Evolutionary conservation across 2,797 vertebrate genomes (phyloP), one percentile per base, ranked within the genome.

Genomic region (Loris lydekkerianus): DNA sequence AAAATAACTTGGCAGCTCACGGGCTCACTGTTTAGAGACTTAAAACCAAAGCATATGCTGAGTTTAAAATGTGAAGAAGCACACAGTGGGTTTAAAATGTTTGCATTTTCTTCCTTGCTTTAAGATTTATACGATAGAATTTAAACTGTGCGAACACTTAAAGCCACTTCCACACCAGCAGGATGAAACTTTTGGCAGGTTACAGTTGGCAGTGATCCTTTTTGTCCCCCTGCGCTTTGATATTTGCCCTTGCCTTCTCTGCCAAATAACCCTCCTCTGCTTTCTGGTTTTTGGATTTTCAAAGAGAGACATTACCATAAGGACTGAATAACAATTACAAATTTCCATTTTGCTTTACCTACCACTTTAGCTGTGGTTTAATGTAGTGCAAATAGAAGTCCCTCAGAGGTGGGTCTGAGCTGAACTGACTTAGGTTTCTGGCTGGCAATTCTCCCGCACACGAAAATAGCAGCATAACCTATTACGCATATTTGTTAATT

Each of bases 1-100:
- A 95, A 97, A 97, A 97, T 97, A 98, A 95, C 96, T 81, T 82
- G 69, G 84, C 96, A 93, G 89, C 78, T 76, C 86, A 8, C 31
- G 78, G 77, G 65, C 65, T 95, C 76, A 23, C 83, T 95, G 87
- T 97, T 92, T 83, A 88, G 97, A 91, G 76, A 86, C 94, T 96
- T 91, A 95, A 95, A 93, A 92, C 65, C 77, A 56, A 96, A 96
- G 70, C 67, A 90, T 27, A 65, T 10, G 20, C 91, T 88, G 89
- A 96, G 82, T 93, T 96, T 65, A 90, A 97, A 93, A 94, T 78
- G 77, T 53, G 29, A 93, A 84, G 60, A 84, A 69, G 84, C 83
- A 77, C 72, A 61, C 4, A 3, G 83, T 70, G 56, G 73, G 53
- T 83, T 97, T 95, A 20, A 91, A 91, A 82, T 58, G 49, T 84